Evolutionary conservation across 1,140 invertebrate genomes (phyloP).

Genomic region (Saccostrea echinata): DNA sequence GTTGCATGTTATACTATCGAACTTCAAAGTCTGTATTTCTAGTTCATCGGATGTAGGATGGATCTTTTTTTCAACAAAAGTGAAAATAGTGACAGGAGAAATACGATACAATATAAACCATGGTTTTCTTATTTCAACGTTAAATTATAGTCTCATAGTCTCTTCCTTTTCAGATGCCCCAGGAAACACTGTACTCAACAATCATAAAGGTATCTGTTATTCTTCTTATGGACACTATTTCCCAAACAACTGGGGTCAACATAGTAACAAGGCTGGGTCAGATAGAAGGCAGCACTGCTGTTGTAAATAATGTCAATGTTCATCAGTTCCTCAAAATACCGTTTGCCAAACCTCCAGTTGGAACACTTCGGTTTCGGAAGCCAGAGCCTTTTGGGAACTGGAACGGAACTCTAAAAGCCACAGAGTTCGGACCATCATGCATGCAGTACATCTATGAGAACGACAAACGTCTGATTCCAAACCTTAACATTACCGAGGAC

Average conservation of each 20-base stretch:
- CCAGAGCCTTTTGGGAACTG: slow-evolving; percentile 90
- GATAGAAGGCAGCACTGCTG: not conserved
- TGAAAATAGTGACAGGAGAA: no score
- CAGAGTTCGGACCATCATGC: slow-evolving; percentile 84
- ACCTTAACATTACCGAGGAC: slow-evolving; percentile 85
- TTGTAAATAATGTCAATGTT: slow-evolving; percentile 1
- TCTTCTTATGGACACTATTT: not conserved
- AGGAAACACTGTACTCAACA: not conserved
- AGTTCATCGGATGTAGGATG: no score
- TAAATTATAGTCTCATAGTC: no score
- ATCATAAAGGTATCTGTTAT: not conserved
- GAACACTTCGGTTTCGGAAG: slow-evolving; percentile 88
- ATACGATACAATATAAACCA: no score
- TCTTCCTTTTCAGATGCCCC: not conserved
- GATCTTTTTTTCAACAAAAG: no score
- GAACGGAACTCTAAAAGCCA: slow-evolving; percentile 87
- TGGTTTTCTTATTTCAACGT: no score
- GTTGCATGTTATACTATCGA: no score
- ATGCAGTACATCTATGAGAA: slow-evolving; percentile 36
- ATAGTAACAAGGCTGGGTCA: not conserved
- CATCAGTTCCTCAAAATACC: slow-evolving; percentile 91
- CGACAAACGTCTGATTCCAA: slow-evolving; percentile 2
- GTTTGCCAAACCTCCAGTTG: slow-evolving; percentile 93
- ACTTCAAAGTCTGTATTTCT: no score
- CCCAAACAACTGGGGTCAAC: not conserved